phyloP scores from a whole-genome alignment of 2,113 vertebrate genomes.

The Trogon melanurus region DNA sequence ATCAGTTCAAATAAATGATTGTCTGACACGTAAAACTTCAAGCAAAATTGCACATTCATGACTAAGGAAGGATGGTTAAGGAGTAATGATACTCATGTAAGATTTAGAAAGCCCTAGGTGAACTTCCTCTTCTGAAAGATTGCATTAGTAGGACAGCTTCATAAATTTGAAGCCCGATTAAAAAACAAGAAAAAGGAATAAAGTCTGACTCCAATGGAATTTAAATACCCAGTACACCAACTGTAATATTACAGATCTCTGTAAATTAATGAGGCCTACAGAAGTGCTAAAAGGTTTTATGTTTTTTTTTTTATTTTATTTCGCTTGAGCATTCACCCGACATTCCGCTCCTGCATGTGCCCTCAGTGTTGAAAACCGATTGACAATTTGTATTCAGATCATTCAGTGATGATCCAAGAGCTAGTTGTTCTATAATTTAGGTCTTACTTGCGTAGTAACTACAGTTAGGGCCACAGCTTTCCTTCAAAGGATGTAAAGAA shows the following conservation, averaged over 20 bases:
- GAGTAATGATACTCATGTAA: slow-evolving; percentile 51
- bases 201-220: background rate
- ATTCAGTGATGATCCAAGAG: background rate
- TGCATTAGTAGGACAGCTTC: slow-evolving; percentile 35
- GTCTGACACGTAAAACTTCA: slow-evolving; percentile 40
- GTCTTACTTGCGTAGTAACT: background rate
- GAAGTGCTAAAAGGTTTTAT: background rate
- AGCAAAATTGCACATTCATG: slow-evolving; percentile 29
- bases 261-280: background rate
- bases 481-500: background rate
- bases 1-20: slow-evolving; percentile 48
- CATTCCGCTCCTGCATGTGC: background rate
- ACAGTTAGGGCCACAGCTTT: background rate
- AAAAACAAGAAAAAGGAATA: slow-evolving; percentile 8
- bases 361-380: background rate
- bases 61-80: slow-evolving; percentile 31
- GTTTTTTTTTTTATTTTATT: background rate
- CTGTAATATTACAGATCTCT: background rate
- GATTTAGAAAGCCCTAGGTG: slow-evolving; percentile 57
- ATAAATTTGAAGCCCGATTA: background rate
- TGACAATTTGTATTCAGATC: background rate
- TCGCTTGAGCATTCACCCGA: background rate
- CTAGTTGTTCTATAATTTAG: background rate
- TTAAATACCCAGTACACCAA: background rate
- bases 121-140: slow-evolving; percentile 27